Evolutionary conservation across 2,113 vertebrate genomes (phyloP), one percentile per base, ranked within the genome.

Genomic region (Fregetta grallaria): DNA sequence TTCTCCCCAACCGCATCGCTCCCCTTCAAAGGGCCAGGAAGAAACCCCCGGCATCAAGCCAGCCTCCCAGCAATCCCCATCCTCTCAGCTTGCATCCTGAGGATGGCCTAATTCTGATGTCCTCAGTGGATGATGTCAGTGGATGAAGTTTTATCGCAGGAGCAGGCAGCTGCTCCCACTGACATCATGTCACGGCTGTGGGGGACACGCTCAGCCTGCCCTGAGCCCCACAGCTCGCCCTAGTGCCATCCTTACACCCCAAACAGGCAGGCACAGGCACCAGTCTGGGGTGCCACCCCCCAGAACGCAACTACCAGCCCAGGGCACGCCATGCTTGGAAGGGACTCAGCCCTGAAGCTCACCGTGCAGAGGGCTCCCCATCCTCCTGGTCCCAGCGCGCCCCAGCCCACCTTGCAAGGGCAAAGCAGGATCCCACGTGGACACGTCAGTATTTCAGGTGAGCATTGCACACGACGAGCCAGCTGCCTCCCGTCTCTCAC

Each of bases 281-380:
- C 71, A 67, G 66, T 3, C 19, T 4, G 52, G 29, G 44, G 4
- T 59, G 49, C 2, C 26, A 70, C 13, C 47, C 67, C 59, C 15
- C n/a, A 53, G 18, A 32, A 25, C 11, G 10, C 73, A 71, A 5
- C 7, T 16, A 6, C 25, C 63, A 95, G 77, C 77, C 34, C 7
- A 0, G 67, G 44, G 12, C 74, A 91, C 0, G 0, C 55, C 5
- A 1, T 45, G 63, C 72, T 16, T 0, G 0, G 52, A 30, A 40
- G 13, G 42, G 3, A 55, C 11, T 12, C 0, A 0, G 81, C n/a
- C 50, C 7, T 42, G 27, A 29, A 55, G 70, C 36, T 72, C 10
- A 0, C 13, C 0, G 0, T 5, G 34, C 44, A 26, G 47, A 55
- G 17, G 14, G 36, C 27, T 59, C 25, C 38, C 45, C 59, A 8